Evolutionary conservation across 2,888 invertebrate species (phyloP), one percentile per base, ranked within the genome.

Genomic region (Chrysina gloriosa): DNA sequence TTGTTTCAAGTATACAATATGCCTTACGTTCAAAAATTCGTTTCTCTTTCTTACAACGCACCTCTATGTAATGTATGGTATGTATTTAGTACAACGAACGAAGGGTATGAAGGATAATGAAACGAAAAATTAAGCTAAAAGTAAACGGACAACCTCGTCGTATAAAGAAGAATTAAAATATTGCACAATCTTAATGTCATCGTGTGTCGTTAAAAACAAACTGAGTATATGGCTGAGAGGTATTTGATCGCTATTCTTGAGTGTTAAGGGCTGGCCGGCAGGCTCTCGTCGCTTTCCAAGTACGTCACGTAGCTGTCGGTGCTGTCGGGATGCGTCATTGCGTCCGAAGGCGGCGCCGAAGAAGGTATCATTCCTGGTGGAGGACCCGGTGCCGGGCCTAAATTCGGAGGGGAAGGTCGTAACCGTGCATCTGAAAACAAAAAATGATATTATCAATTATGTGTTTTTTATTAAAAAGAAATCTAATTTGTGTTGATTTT

Each of bases 281-380:
- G 86, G 80, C 90, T 90, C 81, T 91, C 91, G 85, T 96, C 96
- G 84, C 94, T 95, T 84, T 95, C 95, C 77, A 95, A 89, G 86
- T 95, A 95, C 69, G 95, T 95, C 73, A 96, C 95, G 86, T 95
- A 95, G 83, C 94, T 95, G 85, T 95, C 93, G 65, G 92, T 91
- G 78, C 91, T 92, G 83, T 92, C 92, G 16, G 92, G 92, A 83
- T 93, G 93, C 74, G 89, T 89, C 78, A 89, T 88, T 76, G 87
- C 87, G 79, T 89, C 89, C 16, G 84, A 84, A 67, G 85, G 84
- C 0, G 89, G 89, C 25, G 87, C 87, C 71, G 88, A 87, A 64
- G 88, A 88, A 5, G 87, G 86, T 56, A 76, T 74, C 69, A 78
- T 72, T 16, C 78, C 78, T 27, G 89, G 88, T 73, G 84, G 85